These are phyloP conservation scores for Seladonia tumulorum DNA, from an alignment of 2,888 invertebrate genomes.

Conservation along the genomic window DNA sequence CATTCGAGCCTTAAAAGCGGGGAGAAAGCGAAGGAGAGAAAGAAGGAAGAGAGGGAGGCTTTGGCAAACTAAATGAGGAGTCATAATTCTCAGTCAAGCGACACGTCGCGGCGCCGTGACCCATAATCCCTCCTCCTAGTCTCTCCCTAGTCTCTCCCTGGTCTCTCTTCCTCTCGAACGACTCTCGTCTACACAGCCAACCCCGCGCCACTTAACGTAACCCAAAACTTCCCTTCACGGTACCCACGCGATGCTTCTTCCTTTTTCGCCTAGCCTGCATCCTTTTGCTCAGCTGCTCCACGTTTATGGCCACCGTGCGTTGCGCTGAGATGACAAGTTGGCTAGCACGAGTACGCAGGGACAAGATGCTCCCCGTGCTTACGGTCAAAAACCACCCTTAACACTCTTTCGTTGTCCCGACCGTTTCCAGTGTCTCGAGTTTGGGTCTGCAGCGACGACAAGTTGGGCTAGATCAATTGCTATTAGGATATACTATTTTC, in stretches of 20 bases:
- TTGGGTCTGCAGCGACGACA: too few species aligned
- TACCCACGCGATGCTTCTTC: conserved; percentile 48
- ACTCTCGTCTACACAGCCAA: background rate
- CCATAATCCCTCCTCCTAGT: conserved; percentile 70
- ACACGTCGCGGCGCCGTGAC: conserved; percentile 75
- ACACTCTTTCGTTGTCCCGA: background rate
- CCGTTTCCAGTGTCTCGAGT: background rate
- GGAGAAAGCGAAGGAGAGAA: background rate
- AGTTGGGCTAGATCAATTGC: too few species aligned
- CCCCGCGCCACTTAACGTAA: conserved; percentile 58
- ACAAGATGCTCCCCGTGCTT: background rate
- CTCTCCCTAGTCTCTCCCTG: conserved; percentile 32
- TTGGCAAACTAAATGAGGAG: conserved; percentile 78
- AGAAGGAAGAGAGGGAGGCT: conserved; percentile 38
- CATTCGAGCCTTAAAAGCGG: conserved; percentile 57
- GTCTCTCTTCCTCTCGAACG: background rate
- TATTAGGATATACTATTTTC: too few species aligned
- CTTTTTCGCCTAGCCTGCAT: conserved; percentile 20
- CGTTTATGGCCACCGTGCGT: conserved; percentile 51
- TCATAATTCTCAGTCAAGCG: conserved; percentile 79
- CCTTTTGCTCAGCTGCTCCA: conserved; percentile 30
- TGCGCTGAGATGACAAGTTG: background rate
- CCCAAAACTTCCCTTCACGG: conserved; percentile 59
- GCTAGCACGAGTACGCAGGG: background rate
- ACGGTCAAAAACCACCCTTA: too few species aligned